These are phyloP conservation scores for Epinephelus malabaricus DNA, from an alignment of 2,797 vertebrate species.

Conservation along the genomic window DNA sequence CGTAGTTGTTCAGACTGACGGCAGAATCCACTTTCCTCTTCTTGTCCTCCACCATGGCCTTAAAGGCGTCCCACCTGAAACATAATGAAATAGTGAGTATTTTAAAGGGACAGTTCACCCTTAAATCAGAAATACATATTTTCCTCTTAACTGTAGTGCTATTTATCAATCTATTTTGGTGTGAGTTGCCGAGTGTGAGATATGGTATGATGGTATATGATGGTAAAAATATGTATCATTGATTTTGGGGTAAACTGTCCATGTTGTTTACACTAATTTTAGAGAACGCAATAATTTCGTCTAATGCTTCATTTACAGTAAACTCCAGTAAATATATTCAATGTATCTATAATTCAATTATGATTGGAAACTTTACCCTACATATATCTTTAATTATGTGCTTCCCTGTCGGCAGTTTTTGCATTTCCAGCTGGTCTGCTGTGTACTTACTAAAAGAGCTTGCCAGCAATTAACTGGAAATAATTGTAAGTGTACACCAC, in stretches of 20 bases:
- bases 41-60: slow-evolving; percentile 89
- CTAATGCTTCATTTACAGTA: background rate
- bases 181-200: too few relatives aligned
- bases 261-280: background rate
- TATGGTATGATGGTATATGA: too few relatives aligned
- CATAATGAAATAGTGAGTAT: too few relatives aligned
- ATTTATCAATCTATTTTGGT: too few relatives aligned
- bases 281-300: background rate
- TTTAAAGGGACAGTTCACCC: too few relatives aligned
- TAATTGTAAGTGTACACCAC: background rate
- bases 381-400: background rate
- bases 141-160: too few relatives aligned
- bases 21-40: slow-evolving; percentile 90
- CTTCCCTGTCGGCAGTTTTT: background rate
- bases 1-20: slow-evolving; percentile 93
- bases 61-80: slow-evolving; percentile 93
- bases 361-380: background rate
- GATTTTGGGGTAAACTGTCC: too few relatives aligned
- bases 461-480: slow-evolving; percentile 4
- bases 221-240: too few relatives aligned
- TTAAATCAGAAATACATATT: too few relatives aligned
- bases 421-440: background rate
- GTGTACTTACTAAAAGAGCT: background rate
- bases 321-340: background rate
- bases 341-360: background rate